These are phyloP conservation scores for Pipistrellus nathusii DNA, from an alignment of 2,797 vertebrate species.

Conservation along the genomic window DNA sequence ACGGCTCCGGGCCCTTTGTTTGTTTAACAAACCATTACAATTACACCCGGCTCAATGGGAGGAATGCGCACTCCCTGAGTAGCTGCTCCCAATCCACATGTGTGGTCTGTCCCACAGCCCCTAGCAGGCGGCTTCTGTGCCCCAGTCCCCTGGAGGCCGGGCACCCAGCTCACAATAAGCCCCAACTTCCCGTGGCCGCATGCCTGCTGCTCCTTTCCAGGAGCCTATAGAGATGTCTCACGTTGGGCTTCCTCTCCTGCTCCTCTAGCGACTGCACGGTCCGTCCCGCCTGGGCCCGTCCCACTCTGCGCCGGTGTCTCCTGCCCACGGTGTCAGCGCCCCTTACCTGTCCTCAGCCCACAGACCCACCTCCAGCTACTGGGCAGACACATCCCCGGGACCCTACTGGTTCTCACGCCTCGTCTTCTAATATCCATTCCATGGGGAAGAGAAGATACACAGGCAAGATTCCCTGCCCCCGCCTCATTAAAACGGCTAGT, in stretches of 20 bases:
- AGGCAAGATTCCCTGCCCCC: not conserved
- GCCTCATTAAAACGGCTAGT: not conserved
- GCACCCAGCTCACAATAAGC: constrained; percentile 66
- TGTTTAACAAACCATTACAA: constrained; percentile 79
- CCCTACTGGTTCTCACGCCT: not conserved
- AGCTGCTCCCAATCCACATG: constrained; percentile 70
- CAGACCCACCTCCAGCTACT: not conserved
- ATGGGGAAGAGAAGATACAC: not conserved
- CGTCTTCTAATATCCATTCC: not conserved
- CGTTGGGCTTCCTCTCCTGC: not conserved
- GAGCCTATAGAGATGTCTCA: not conserved
- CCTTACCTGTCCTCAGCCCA: not conserved
- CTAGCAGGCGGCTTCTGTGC: not conserved
- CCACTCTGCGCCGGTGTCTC: not conserved
- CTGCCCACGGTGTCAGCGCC: not conserved
- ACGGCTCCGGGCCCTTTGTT: constrained; percentile 72
- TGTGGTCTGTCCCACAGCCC: constrained; percentile 73
- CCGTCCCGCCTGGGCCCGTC: not conserved
- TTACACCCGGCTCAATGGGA: constrained; percentile 52
- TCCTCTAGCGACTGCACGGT: rapidly evolving
- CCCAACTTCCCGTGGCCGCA: not conserved
- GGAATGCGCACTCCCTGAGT: constrained; percentile 70
- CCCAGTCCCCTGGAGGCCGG: not conserved
- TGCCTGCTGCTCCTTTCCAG: constrained; percentile 61
- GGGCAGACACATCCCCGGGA: constrained; percentile 10